Conservation (phyloP, 92 coral and sea anemone genomes). For the Phenganax stokvisi region DNA sequence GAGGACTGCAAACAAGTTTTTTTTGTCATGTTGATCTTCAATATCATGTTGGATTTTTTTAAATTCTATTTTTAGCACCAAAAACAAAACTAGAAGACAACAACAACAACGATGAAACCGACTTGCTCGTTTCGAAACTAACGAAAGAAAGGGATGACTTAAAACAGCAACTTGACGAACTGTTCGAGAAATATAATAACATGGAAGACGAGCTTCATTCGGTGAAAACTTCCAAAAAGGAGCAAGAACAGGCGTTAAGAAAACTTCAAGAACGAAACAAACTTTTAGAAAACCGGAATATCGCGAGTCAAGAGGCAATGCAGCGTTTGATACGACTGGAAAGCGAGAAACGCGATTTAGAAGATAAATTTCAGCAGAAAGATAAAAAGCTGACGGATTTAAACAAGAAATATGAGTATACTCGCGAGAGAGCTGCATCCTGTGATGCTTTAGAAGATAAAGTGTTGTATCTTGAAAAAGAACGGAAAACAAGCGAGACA, state of each 20-base stretch:
- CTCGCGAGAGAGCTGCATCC: conserved; percentile 60
- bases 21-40: no score
- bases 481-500: conserved; percentile 54
- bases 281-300: conserved; percentile 53
- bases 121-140: not conserved
- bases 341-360: conserved; percentile 59
- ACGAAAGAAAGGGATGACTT: conserved; percentile 67
- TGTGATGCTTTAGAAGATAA: conserved; percentile 82
- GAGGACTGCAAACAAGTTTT: no score
- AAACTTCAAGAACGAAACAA: conserved; percentile 62
- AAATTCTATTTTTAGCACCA: not conserved
- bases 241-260: conserved; percentile 45
- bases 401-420: conserved; percentile 52
- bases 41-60: no score
- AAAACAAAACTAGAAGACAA: not conserved
- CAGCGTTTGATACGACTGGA: conserved; percentile 60
- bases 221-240: conserved; percentile 38
- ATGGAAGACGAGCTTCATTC: conserved; percentile 54
- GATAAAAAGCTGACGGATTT: conserved; percentile 47
- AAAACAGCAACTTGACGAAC: conserved; percentile 63
- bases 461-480: conserved; percentile 68
- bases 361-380: conserved; percentile 57
- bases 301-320: conserved; percentile 61
- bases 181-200: conserved; percentile 49
- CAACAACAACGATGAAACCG: not conserved